Conservation (phyloP, 2,888 invertebrate species). For the Xylota segnis region DNA sequence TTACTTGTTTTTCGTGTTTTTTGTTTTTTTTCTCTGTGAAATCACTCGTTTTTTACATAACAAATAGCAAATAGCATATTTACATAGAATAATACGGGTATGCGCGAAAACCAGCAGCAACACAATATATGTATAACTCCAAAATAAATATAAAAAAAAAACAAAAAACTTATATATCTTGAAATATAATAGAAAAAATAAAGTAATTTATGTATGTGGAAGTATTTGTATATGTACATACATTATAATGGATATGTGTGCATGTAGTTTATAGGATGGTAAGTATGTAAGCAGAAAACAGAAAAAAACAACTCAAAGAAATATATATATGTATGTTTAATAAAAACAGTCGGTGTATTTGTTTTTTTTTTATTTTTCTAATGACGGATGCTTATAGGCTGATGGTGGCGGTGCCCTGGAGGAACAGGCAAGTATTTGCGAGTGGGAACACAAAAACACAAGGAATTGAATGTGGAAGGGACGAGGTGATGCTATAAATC, state of each 20-base stretch:
- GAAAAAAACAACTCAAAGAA: conserved; percentile 48
- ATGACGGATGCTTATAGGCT: not conserved
- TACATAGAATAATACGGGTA: conserved; percentile 68
- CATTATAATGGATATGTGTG: conserved; percentile 62
- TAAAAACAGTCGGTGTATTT: conserved; percentile 54
- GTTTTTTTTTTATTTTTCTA: conserved; percentile 17
- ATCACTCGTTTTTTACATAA: conserved; percentile 71
- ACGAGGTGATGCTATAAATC: too few species aligned
- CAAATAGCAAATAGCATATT: conserved; percentile 45
- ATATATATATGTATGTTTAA: conserved; percentile 75
- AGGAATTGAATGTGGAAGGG: too few species aligned
- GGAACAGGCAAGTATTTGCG: too few species aligned
- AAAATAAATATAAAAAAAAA: conserved; percentile 21
- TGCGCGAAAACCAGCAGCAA: conserved; percentile 56
- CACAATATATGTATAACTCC: conserved; percentile 16
- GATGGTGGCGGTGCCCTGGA: too few species aligned
- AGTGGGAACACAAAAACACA: too few species aligned
- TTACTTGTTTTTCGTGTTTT: too few species aligned
- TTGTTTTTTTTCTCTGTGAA: conserved; percentile 10
- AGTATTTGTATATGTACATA: conserved; percentile 70
- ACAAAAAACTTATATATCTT: conserved; percentile 45
- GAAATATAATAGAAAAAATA: conserved; percentile 37
- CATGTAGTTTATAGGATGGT: conserved; percentile 69
- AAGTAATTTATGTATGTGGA: conserved; percentile 64
- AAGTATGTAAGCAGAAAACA: conserved; percentile 53